These are phyloP conservation scores for Lasius fuliginosus DNA, from an alignment of 2,888 invertebrate species.

Conservation along the genomic window DNA sequence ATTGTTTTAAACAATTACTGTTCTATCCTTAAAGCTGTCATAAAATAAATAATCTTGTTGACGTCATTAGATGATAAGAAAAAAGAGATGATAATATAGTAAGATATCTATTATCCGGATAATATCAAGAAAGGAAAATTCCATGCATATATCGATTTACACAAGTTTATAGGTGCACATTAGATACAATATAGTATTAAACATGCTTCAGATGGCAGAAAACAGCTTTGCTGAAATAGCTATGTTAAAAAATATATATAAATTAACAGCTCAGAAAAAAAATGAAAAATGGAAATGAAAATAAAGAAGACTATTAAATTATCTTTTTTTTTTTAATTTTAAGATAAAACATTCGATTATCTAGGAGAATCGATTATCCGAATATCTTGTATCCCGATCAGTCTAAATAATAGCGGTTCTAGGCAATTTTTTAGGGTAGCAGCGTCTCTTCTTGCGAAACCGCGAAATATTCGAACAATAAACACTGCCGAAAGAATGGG, in stretches of 20 bases:
- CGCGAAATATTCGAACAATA: conserved; percentile 1
- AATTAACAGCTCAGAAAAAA: not conserved
- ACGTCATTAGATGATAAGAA: not conserved
- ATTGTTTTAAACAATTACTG: not conserved
- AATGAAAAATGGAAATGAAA: not conserved
- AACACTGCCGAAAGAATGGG: not conserved
- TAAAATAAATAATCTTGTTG: not conserved
- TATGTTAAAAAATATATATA: not conserved
- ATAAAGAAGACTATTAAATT: not conserved
- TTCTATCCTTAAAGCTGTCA: not conserved
- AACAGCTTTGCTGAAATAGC: too few relatives aligned
- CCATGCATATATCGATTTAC: not conserved
- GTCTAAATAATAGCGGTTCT: not conserved
- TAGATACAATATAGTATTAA: not conserved
- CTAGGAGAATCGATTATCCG: not conserved
- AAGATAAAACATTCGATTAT: not conserved
- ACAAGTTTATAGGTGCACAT: too few relatives aligned
- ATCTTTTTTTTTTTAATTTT: not conserved
- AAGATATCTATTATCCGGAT: not conserved
- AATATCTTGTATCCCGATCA: not conserved
- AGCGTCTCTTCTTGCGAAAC: not conserved
- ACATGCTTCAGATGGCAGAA: too few relatives aligned
- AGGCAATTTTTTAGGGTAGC: not conserved
- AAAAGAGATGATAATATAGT: not conserved
- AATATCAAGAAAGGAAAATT: not conserved